phyloP scores from a whole-genome alignment of 2,797 vertebrate genomes.

The Triplophysa bombifrons region DNA sequence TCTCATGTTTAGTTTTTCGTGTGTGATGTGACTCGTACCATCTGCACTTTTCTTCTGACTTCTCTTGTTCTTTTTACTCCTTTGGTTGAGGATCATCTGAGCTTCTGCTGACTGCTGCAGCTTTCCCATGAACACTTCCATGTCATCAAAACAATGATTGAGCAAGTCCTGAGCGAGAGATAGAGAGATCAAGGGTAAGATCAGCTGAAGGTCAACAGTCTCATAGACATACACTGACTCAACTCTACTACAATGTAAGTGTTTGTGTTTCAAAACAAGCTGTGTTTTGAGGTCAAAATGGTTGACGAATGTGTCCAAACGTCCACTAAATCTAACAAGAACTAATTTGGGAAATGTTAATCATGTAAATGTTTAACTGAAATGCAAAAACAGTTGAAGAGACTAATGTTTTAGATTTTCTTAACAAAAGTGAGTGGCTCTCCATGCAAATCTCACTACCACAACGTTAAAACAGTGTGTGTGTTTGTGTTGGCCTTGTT shows the following conservation, averaged over 20 bases:
- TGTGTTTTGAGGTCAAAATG: not conserved
- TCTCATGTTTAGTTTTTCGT: not conserved
- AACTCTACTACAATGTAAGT: not conserved
- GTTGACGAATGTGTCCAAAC: not conserved
- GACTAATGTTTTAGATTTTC: not conserved
- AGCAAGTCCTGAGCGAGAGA: slow-evolving; percentile 79
- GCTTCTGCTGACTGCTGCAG: slow-evolving; percentile 88
- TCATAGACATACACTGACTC: not conserved
- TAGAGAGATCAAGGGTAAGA: not conserved
- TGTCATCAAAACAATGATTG: slow-evolving; percentile 89
- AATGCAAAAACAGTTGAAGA: not conserved
- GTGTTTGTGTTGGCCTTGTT: too few species aligned
- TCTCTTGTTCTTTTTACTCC: slow-evolving; percentile 81
- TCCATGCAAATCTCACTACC: not conserved
- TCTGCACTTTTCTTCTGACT: slow-evolving; percentile 77
- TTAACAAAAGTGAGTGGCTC: not conserved
- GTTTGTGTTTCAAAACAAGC: too few species aligned
- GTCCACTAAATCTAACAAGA: not conserved
- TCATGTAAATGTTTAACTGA: not conserved
- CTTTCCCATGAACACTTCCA: slow-evolving; percentile 83
- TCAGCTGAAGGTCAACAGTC: not conserved
- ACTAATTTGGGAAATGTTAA: not conserved
- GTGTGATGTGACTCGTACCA: slow-evolving; percentile 67
- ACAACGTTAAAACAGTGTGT: too few species aligned
- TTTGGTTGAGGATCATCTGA: slow-evolving; percentile 77